Base-by-base conservation (phyloP, 2,888 invertebrate genomes). In the Leptinotarsa peninsularis region DNA sequence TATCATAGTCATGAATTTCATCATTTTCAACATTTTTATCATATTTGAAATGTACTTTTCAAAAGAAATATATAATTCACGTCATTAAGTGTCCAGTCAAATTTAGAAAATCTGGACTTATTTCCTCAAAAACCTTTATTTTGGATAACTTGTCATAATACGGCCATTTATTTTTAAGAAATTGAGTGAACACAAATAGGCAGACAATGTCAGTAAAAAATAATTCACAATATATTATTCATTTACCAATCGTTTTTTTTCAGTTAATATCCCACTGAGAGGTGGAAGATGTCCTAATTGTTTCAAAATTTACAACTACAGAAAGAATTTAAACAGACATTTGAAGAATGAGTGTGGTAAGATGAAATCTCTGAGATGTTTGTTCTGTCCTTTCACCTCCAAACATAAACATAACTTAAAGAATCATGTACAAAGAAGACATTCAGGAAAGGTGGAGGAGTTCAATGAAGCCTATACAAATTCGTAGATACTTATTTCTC, bases 301-400 rank as follows among this genome's bases (percentile, higher is more conserved):
- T 23, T 60, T 15, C 4, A 60, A 60, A 60, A 60, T 21, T 50
- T 95, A 94, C 88, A 91, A 92, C 81, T 93, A 93, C 89, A 93
- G 93, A 85, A 92, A 92, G 75, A 93, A 93, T 23, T 88, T 94
- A 74, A 92, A 91, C 85, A 91, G 94, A 73, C 94, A 94, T 87
- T 90, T 92, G 82, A 92, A 91, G 85, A 92, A 93, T 88, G 94
- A 94, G 86, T 95, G 95, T 85, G 67, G 67, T 3, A 33, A 17
- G 1, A 49, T 56, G 7, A 71, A 52, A 21, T 71, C 58, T 13
- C 67, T 75, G 49, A 63, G 49, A 23, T 75, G 75, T 52, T 50
- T 67, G 17, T 75, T 72, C 10, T 75, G 75, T 21, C 21, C 50
- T 4, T 50, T 68, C 18, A 76, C 76, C 18, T 75, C 76, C 14